Percentiles rank a stretch among this genome's conserved stretches.
phyloP scores from a whole-genome alignment of 2,113 vertebrate species.

The Engraulis encrasicolus region DNA sequence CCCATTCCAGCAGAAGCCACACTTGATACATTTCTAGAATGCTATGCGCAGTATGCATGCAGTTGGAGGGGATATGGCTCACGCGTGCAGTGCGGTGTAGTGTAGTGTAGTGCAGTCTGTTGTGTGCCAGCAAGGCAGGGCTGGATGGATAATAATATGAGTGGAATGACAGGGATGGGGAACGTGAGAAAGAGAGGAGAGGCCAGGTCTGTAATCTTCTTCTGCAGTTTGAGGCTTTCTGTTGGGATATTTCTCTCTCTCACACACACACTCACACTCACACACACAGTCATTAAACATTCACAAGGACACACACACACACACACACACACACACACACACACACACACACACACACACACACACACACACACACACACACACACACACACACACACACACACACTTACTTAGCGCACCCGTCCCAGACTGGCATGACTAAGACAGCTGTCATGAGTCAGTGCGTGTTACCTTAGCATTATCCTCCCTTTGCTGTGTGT shows the following conservation, averaged over 20 bases:
- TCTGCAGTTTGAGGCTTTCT: slow-evolving; percentile 5
- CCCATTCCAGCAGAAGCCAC: slow-evolving; percentile 19
- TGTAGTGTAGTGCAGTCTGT: no score
- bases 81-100: background rate
- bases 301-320: background rate
- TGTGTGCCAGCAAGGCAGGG: no score
- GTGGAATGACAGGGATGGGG: slow-evolving; percentile 6
- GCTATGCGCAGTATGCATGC: background rate
- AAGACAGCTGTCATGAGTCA: slow-evolving; percentile 21
- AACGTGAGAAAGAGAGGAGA: slow-evolving; percentile 12
- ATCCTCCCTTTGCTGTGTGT: slow-evolving; percentile 1
- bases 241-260: background rate
- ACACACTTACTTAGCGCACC: background rate
- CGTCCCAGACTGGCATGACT: background rate
- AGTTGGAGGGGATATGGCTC: background rate
- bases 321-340: background rate
- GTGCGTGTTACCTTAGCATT: slow-evolving; percentile 18
- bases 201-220: slow-evolving; percentile 17
- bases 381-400: background rate
- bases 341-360: background rate
- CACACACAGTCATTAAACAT: no score
- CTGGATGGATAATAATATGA: background rate
- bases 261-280: background rate
- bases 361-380: background rate
- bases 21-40: slow-evolving; percentile 2